Evolutionary conservation across 2,888 invertebrate species (phyloP), one percentile per base, ranked within the genome.

Genomic region (Dendrolimus houi): DNA sequence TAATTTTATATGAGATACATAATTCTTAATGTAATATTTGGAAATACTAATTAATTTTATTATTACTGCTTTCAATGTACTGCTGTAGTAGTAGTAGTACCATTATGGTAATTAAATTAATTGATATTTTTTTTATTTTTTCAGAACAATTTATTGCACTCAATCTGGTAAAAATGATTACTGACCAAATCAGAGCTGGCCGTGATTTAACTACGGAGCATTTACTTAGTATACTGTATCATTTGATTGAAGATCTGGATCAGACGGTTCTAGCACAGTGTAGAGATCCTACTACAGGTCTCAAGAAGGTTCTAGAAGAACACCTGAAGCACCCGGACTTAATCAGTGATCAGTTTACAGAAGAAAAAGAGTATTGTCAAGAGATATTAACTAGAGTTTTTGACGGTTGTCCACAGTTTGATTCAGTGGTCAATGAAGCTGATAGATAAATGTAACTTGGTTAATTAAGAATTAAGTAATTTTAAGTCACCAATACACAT

Each of bases 121-220:
- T 29, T 29, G 29, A 29, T n/a, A 8, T n/a, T 47, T 56, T n/a
- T 52, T 60, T 64, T 52, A 13, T 60, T 8, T 58, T 79, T 77
- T 6, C 83, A 87, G 88, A 78, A 59, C 69, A 75, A 62, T 81
- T 85, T 64, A 67, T 85, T 8, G 60, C 69, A n/a, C 62, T 70
- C 10, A 79, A 85, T 57, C 61, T 87, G 0, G 73, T 85, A 0
- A 60, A 64, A 14, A 66, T 64, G 0, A 67, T 88, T 29, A 70
- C 77, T 0, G 65, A 69, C 0, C 74, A 77, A 52, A 61, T 90
- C 1, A 73, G 74, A 52, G 55, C 57, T 0, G 72, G 74, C 0
- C 70, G 77, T 0, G 77, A 83, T 52, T 71, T 74, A 0, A 69
- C 77, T 1, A 75, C 87, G 0, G 87, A 87, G 54, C 86, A 89